Evolutionary conservation across 2,888 invertebrate genomes (phyloP).

Genomic region (Cryptus viduatorius): DNA sequence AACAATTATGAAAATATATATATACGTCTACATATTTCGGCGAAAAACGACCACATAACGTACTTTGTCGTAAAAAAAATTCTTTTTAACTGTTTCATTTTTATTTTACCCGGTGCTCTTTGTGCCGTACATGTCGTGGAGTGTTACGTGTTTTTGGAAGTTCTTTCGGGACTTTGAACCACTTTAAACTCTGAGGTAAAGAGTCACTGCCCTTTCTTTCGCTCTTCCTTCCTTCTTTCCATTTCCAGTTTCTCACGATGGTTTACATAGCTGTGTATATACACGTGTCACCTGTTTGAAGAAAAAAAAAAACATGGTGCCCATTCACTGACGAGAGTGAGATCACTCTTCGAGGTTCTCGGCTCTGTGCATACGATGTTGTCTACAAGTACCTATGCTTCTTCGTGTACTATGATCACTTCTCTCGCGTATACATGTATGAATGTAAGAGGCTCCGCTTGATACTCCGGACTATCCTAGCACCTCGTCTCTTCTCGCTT

Average conservation of each 20-base stretch:
- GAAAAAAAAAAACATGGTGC: conserved; percentile 72
- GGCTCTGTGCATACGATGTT: not conserved
- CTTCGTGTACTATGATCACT: not conserved
- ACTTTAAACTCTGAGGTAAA: conserved; percentile 1
- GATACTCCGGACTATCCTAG: conserved; percentile 30
- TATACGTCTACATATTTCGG: not conserved
- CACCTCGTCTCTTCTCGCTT: conserved; percentile 37
- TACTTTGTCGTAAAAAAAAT: not conserved
- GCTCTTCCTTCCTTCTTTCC: not conserved
- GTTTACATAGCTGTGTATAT: conserved; percentile 63
- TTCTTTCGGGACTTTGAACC: conserved; percentile 1
- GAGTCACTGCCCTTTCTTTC: conserved; percentile 55
- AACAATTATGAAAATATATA: not conserved
- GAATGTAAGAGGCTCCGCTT: conserved; percentile 37
- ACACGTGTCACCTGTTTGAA: conserved; percentile 76
- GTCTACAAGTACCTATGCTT: not conserved
- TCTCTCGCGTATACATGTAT: not conserved
- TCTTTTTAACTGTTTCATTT: not conserved
- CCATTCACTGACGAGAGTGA: conserved; percentile 77
- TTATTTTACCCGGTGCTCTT: not conserved
- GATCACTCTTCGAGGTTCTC: conserved; percentile 49
- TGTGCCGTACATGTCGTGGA: not conserved
- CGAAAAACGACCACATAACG: not conserved
- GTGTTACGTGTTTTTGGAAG: not conserved
- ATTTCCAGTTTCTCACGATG: conserved; percentile 58